Base-by-base conservation (phyloP, 2,797 vertebrate genomes). In the Pteropus rufus region DNA sequence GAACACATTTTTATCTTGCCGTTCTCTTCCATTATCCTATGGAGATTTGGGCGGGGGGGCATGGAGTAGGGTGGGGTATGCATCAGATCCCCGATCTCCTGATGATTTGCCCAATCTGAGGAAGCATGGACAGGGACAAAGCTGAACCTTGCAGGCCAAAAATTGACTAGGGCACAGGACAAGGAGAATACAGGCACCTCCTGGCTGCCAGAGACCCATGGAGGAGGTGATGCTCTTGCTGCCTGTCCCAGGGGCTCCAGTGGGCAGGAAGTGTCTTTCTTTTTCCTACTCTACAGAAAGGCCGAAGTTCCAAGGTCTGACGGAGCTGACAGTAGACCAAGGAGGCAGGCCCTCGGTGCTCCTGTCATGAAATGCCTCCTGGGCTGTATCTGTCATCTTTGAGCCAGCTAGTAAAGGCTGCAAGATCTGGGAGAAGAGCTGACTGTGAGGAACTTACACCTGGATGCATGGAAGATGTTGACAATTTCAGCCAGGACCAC, bases 91-190 rank as follows among this genome's bases (percentile, higher is more conserved):
- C 41, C 0, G 7, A 0, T 76, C 46, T 91, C n/a, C 72, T 44
- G 46, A 39, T 3, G 18, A 39, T 73, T 29, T 34, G 1, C 23
- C 29, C 16, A 19, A 62, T 34, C 26, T 1, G 24, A 79, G n/a
- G 46, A 41, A 62, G n/a, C 1, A 3, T 5, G 31, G 36, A 21
- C 36, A 65, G 24, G 49, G 69, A 34, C 24, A 1, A 36, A 82
- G 44, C 10, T 62, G 44, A 91, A 9, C 54, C 49, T 10, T 0
- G 9, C 16, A 14, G 16, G n/a, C 29, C 46, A 24, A n/a, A 73
- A 60, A 12, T 21, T 19, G 41, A 65, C 3, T 0, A 10, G 5
- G 6, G 23, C 81, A 8, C 10, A 1, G 4, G 3, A 41, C 0
- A 5, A 65, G 69, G 26, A 41, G 26, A 29, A 24, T 24, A 39